phyloP scores from a whole-genome alignment of 2,797 vertebrate species.

The Sardinella longiceps region DNA sequence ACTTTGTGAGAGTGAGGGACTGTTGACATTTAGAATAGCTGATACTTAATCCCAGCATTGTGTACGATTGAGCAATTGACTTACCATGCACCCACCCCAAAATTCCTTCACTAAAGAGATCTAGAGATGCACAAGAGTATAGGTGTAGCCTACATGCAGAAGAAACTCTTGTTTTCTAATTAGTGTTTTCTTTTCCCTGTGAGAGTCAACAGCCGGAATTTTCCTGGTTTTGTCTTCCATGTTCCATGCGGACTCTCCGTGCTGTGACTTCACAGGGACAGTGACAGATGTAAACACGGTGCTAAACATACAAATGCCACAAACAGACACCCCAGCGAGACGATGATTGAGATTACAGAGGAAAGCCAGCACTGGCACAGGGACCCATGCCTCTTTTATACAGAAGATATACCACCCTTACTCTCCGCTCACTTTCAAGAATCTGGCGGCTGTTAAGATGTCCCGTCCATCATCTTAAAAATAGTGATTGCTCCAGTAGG shows the following conservation, averaged over 20 bases:
- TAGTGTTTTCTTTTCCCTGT: not conserved
- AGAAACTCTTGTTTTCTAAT: constrained; percentile 3
- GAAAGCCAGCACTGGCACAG: constrained; percentile 3
- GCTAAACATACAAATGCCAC: constrained; percentile 14
- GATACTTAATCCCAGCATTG: constrained; percentile 58
- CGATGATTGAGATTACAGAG: constrained; percentile 23
- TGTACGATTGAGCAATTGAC: constrained; percentile 40
- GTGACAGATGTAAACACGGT: constrained; percentile 11
- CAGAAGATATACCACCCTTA: constrained; percentile 32
- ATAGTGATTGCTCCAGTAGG: constrained; percentile 49
- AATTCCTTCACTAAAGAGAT: not conserved
- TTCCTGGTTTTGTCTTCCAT: not conserved
- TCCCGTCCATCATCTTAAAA: constrained; percentile 56
- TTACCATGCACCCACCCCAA: not conserved
- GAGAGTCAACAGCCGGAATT: not conserved
- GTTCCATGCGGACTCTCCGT: not conserved
- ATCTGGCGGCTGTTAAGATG: constrained; percentile 35
- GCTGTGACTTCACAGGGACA: not conserved
- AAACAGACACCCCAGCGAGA: not conserved
- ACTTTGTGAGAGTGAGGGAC: constrained; percentile 46
- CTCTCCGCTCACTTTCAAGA: constrained; percentile 41
- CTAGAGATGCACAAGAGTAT: not conserved
- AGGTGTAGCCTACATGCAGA: not conserved
- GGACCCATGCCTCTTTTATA: constrained; percentile 38
- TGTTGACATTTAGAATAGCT: constrained; percentile 54